Base-by-base conservation (phyloP, 2,797 vertebrate genomes). In the Knipowitschia caucasica region DNA sequence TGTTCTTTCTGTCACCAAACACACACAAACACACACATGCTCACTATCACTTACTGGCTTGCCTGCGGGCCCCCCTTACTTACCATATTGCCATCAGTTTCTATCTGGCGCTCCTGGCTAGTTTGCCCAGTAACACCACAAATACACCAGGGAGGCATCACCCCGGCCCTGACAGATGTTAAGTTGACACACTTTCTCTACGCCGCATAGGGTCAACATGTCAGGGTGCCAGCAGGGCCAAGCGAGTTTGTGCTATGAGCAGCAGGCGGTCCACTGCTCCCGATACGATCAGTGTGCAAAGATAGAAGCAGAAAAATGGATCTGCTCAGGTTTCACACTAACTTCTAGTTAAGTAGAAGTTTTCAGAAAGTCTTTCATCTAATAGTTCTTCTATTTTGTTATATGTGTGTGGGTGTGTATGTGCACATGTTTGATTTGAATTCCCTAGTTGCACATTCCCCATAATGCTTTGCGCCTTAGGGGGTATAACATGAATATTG, bases 111-210 rank as follows among this genome's bases (percentile, higher is more conserved):
- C 74, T 78, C 42, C 52, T 46, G 77, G 74, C 73, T 69, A 73
- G 74, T 69, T 80, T 82, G 78, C 81, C 78, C 73, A 76, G 68
- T 76, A 78, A 76, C 81, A 82, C 71, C 68, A 71, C 57, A 56
- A 50, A 67, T 60, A 72, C 75, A 73, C 73, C 27, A 35, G 77
- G 67, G 75, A 77, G 51, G 69, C 58, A 66, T 59, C 67, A 66
- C 53, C 64, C 61, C 61, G 26, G 51, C 69, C 67, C 54, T 77
- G 80, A 77, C 85, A 86, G 84, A 83, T 86, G 86, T 81, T 77
- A 60, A 59, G 67, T 55, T 86, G 83, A 84, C 84, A 84, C 69
- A 86, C 74, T 85, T 84, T 82, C 68, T 66, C 59, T 52, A 47
- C 59, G 71, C 78, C 73, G 69, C 80, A 82, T 75, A 63, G 71